A percentile compares a stretch with the other conserved stretches of the same genome.
Evolutionary conservation across 2,113 vertebrate genomes (phyloP).

Genomic region (Gracilinanus agilis): DNA sequence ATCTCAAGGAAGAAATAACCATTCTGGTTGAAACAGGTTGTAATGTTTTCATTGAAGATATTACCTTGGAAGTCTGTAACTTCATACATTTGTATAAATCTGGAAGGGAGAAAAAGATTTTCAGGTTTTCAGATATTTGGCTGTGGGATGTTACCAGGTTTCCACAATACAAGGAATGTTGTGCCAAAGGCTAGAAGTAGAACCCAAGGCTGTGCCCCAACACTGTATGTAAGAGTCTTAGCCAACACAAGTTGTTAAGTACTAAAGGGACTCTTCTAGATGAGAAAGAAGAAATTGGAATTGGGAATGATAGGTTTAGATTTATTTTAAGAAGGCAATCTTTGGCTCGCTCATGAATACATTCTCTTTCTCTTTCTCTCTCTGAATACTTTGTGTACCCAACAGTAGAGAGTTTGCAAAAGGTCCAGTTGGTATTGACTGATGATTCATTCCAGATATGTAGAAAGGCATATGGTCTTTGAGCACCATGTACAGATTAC

Average conservation of each 20-base stretch:
- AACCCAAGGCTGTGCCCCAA: background rate
- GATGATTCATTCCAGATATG: background rate
- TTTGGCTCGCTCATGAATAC: conserved; percentile 1
- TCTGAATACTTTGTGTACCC: background rate
- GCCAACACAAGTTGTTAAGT: background rate
- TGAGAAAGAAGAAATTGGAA: background rate
- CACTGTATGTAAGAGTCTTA: background rate
- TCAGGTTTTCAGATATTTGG: background rate
- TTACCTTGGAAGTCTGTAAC: background rate
- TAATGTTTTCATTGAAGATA: background rate
- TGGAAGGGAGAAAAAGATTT: background rate
- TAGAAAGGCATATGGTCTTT: background rate
- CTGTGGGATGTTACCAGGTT: background rate
- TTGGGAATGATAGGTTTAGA: background rate
- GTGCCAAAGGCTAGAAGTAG: background rate
- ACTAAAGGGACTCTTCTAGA: background rate
- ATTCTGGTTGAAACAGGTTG: background rate
- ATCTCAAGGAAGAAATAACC: background rate
- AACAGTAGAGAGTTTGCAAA: conserved; percentile 1
- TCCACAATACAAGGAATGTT: background rate
- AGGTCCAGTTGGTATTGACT: background rate
- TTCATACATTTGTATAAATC: background rate
- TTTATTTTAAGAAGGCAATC: background rate
- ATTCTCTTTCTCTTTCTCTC: background rate
- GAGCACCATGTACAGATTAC: background rate